A percentile compares a stretch with the other conserved stretches of the same genome.
Conservation (phyloP, 2,113 vertebrate species). For the Myotis yumanensis region DNA sequence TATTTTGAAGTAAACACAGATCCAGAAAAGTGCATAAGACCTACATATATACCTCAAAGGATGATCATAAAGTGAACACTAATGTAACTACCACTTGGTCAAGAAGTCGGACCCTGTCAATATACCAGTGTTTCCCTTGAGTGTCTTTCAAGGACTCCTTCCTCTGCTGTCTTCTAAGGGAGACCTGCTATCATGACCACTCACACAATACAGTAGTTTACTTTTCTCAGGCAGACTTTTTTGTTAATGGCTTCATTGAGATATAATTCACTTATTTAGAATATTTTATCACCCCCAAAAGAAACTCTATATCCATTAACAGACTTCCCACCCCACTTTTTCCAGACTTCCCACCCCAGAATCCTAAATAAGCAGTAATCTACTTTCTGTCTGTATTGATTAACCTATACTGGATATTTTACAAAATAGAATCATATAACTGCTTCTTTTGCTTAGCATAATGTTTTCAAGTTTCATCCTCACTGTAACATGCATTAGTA, state of each 20-base stretch:
- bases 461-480: background rate
- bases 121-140: fast-evolving
- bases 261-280: background rate
- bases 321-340: background rate
- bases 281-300: background rate
- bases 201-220: background rate
- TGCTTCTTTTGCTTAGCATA: background rate
- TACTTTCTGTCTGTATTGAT: background rate
- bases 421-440: background rate
- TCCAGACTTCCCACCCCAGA: background rate
- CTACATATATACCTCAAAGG: background rate
- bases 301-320: background rate
- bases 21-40: background rate
- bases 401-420: background rate
- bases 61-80: background rate
- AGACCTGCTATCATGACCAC: background rate
- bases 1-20: background rate
- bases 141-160: background rate
- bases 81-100: background rate
- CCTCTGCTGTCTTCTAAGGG: background rate
- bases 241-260: background rate
- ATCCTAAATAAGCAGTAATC: background rate
- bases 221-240: background rate
- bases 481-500: background rate
- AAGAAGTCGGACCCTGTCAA: background rate